phyloP scores from a whole-genome alignment of 2,888 invertebrate species.

The Anaspis maculata region DNA sequence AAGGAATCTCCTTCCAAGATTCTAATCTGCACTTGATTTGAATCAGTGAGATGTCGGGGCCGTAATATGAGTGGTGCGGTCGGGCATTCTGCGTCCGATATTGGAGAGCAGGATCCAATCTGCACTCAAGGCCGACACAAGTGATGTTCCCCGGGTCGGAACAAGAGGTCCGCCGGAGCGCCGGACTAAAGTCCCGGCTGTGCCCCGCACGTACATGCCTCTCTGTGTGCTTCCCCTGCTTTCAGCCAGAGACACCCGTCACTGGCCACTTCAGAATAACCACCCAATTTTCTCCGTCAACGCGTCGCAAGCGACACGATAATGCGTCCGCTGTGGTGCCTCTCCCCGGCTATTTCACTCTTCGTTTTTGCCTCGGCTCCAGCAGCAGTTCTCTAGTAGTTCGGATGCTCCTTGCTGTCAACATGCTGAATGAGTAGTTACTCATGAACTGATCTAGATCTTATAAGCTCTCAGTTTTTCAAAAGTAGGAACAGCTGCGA shows the following conservation, averaged over 20 bases:
- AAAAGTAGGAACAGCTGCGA: too few species aligned
- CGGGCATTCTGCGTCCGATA: slow-evolving; percentile 12
- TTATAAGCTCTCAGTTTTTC: too few species aligned
- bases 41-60: slow-evolving; percentile 23
- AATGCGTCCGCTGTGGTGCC: slow-evolving; percentile 8
- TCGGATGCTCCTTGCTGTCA: too few species aligned
- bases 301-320: slow-evolving; percentile 10
- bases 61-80: slow-evolving; percentile 14
- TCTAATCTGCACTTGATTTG: slow-evolving; percentile 27
- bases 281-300: slow-evolving; percentile 21
- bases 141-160: slow-evolving; percentile 14
- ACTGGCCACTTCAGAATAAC: slow-evolving; percentile 16
- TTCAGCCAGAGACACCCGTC: slow-evolving; percentile 13
- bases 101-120: slow-evolving; percentile 18
- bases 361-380: too few species aligned
- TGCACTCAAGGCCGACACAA: slow-evolving; percentile 15
- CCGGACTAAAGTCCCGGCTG: slow-evolving; percentile 10
- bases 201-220: too few species aligned
- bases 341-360: too few species aligned
- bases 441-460: too few species aligned
- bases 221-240: slow-evolving; percentile 10
- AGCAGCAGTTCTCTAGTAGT: too few species aligned
- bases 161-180: slow-evolving; percentile 13
- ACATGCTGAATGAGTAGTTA: too few species aligned
- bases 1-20: too few species aligned